These are phyloP conservation scores for Drosophila hamatofila DNA, from an alignment of 2,888 invertebrate genomes.

Conservation along the genomic window DNA sequence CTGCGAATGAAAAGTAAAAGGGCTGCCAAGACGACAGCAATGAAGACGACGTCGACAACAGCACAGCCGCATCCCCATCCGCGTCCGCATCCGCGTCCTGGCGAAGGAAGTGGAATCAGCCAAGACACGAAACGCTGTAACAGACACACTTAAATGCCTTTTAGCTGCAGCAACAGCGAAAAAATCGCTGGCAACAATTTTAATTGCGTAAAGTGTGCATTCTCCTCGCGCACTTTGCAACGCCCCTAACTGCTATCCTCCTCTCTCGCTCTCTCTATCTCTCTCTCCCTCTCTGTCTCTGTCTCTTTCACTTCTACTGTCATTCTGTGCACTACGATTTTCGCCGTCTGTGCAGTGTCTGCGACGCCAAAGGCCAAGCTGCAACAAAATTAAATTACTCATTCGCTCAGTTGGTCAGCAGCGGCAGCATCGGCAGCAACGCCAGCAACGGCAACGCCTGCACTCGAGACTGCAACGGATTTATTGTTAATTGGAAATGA, in stretches of 20 bases:
- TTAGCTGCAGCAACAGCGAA: slow-evolving; percentile 62
- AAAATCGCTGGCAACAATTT: slow-evolving; percentile 78
- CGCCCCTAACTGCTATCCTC: neutral
- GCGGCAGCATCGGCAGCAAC: slow-evolving; percentile 10
- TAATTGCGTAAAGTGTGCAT: slow-evolving; percentile 78
- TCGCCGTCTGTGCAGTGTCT: slow-evolving; percentile 54
- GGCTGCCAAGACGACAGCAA: slow-evolving; percentile 68
- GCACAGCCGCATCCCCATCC: slow-evolving; percentile 52
- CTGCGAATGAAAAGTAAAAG: slow-evolving; percentile 79
- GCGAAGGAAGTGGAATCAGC: slow-evolving; percentile 61
- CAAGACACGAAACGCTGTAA: slow-evolving; percentile 64
- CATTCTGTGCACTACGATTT: slow-evolving; percentile 24
- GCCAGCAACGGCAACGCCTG: slow-evolving; percentile 18
- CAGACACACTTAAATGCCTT: slow-evolving; percentile 71
- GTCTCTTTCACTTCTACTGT: slow-evolving; percentile 18
- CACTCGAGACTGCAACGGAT: slow-evolving; percentile 72
- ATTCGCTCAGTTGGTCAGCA: slow-evolving; percentile 77
- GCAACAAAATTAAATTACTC: slow-evolving; percentile 79
- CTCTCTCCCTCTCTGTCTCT: neutral
- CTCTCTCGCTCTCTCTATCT: slow-evolving; percentile 9
- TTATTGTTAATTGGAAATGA: slow-evolving; percentile 79
- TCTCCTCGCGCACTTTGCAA: slow-evolving; percentile 29
- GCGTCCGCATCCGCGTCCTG: slow-evolving; percentile 37
- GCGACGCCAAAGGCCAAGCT: slow-evolving; percentile 71
- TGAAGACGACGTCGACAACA: slow-evolving; percentile 30